These are phyloP conservation scores for Hoplodrina blanda DNA, from an alignment of 2,888 invertebrate genomes.

Conservation along the genomic window DNA sequence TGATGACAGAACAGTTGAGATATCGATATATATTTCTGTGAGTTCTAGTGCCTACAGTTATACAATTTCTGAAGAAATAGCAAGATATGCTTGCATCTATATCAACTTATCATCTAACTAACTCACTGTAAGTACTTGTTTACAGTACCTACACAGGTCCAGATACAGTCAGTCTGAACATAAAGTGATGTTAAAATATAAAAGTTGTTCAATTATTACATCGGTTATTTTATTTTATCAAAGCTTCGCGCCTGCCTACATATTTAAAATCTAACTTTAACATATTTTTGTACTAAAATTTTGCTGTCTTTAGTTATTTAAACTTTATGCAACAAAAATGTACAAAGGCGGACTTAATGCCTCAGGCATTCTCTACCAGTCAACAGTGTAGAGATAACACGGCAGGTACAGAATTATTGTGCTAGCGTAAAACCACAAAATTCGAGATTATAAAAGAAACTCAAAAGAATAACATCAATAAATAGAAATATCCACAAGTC, in stretches of 20 bases:
- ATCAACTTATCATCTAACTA: not conserved
- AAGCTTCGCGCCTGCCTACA: not conserved
- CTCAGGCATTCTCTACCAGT: too few relatives aligned
- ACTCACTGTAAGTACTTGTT: slow-evolving; percentile 2
- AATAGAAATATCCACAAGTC: too few relatives aligned
- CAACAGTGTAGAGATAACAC: too few relatives aligned
- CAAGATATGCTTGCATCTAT: too few relatives aligned
- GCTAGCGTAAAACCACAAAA: too few relatives aligned
- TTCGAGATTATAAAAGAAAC: too few relatives aligned
- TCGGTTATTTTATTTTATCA: slow-evolving; percentile 5
- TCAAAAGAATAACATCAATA: too few relatives aligned
- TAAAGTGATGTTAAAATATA: too few relatives aligned
- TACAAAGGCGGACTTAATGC: too few relatives aligned
- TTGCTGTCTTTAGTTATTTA: not conserved
- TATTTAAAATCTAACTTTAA: slow-evolving; percentile 1
- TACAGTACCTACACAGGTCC: not conserved
- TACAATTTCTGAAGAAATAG: too few relatives aligned
- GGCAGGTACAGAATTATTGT: too few relatives aligned
- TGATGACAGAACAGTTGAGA: not conserved
- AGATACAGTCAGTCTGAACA: not conserved
- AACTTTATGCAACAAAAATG: too few relatives aligned
- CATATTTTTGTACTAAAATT: slow-evolving; percentile 6
- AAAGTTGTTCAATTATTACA: slow-evolving; percentile 20
- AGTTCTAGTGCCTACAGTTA: not conserved
- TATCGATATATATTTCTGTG: not conserved